A percentile compares a stretch with the other conserved stretches of the same genome.
Evolutionary conservation across 2,113 vertebrate genomes (phyloP).

Genomic region (Atrichornis clamosus): DNA sequence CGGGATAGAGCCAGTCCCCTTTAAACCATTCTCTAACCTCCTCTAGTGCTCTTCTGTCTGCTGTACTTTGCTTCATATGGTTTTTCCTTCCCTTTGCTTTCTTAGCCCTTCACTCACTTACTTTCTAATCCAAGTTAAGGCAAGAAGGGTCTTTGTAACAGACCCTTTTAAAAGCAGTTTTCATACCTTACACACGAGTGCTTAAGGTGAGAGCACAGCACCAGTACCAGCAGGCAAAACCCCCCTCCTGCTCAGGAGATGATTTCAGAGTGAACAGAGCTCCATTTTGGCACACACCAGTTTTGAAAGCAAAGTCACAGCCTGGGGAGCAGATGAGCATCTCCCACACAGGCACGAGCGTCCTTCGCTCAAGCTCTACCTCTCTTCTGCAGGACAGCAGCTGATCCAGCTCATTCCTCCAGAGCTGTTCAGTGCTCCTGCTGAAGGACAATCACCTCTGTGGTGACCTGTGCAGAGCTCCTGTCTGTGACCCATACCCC

Average conservation of each 20-base stretch:
- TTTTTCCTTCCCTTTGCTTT: background rate
- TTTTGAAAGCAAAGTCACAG: background rate
- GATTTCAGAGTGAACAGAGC: background rate
- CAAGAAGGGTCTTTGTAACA: background rate
- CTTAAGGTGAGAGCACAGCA: background rate
- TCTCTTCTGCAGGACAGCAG: background rate
- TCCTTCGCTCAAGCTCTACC: background rate
- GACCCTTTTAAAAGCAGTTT: background rate
- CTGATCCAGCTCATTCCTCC: background rate
- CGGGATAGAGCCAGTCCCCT: background rate
- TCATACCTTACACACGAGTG: accelerated
- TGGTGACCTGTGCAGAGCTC: background rate
- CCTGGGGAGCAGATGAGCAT: background rate
- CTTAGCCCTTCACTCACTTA: background rate
- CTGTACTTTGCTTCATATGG: background rate
- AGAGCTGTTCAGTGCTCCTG: background rate
- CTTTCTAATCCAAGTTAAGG: background rate
- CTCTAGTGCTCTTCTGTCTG: background rate
- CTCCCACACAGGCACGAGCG: accelerated
- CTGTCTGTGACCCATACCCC: background rate
- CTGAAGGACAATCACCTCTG: background rate
- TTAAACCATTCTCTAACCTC: background rate
- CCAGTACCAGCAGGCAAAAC: background rate
- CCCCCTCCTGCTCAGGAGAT: background rate
- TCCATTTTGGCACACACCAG: background rate